Conservation (phyloP, 1,140 invertebrate genomes). For the Aradophagus sp. region DNA sequence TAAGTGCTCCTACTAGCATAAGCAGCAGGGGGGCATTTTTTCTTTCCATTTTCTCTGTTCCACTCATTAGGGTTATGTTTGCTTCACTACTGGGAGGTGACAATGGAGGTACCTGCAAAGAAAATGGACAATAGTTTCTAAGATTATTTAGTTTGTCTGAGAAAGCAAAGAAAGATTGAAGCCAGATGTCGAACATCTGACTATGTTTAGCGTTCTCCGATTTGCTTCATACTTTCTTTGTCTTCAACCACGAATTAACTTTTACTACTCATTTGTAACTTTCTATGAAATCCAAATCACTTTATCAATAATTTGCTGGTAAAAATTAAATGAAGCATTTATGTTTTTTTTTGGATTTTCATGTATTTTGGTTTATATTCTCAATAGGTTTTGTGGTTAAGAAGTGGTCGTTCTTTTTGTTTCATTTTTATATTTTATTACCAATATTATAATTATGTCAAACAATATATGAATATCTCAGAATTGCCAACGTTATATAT, state of each 20-base stretch:
- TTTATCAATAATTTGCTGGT: no score
- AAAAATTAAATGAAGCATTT: no score
- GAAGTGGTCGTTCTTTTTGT: no score
- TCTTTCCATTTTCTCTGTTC: slow-evolving; percentile 67
- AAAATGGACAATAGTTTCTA: slow-evolving; percentile 26
- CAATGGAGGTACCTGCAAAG: slow-evolving; percentile 69
- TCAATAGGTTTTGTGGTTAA: no score
- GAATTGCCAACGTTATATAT: no score
- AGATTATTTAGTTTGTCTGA: slow-evolving; percentile 5
- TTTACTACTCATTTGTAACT: background rate
- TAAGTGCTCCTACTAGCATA: slow-evolving; percentile 69
- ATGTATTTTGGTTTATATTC: no score
- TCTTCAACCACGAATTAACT: slow-evolving; percentile 11
- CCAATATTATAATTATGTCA: no score
- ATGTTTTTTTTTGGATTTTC: no score
- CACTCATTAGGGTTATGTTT: slow-evolving; percentile 71
- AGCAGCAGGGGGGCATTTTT: slow-evolving; percentile 68
- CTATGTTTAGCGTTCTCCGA: background rate
- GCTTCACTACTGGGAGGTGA: slow-evolving; percentile 70
- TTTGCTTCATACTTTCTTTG: slow-evolving; percentile 33
- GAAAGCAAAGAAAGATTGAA: slow-evolving; percentile 6
- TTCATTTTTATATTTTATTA: no score
- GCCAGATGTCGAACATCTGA: slow-evolving; percentile 26
- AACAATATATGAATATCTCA: no score
- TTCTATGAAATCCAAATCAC: background rate